Conservation (phyloP, 2,888 invertebrate genomes). For the Apotomis turbidana region DNA sequence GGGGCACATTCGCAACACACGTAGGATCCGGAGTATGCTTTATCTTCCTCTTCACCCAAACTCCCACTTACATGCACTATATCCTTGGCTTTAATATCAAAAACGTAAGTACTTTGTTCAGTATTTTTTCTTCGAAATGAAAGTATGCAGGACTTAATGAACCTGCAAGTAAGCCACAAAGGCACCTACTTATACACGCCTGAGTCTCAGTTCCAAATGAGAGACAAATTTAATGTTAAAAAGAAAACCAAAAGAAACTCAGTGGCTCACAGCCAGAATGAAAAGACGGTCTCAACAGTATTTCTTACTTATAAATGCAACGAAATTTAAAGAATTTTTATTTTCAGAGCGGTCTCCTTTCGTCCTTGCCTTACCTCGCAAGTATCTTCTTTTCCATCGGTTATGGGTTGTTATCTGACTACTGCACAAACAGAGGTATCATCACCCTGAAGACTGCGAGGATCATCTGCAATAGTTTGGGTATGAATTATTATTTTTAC, state of each 20-base stretch:
- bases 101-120: conserved; percentile 44
- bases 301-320: too few relatives aligned
- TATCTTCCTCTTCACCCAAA: conserved; percentile 84
- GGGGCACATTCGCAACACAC: conserved; percentile 83
- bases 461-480: conserved; percentile 76
- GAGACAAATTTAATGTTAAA: too few relatives aligned
- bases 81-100: conserved; percentile 72
- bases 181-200: too few relatives aligned
- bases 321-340: background rate
- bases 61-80: conserved; percentile 82
- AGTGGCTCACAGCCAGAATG: too few relatives aligned
- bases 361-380: conserved; percentile 85
- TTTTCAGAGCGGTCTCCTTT: conserved; percentile 82
- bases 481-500: conserved; percentile 51
- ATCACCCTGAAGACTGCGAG: conserved; percentile 60
- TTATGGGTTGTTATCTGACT: conserved; percentile 84
- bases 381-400: conserved; percentile 81
- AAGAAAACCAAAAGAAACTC: too few relatives aligned
- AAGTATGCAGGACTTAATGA: background rate
- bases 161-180: too few relatives aligned
- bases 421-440: conserved; percentile 60
- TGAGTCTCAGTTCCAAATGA: too few relatives aligned
- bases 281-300: too few relatives aligned
- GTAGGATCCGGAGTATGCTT: conserved; percentile 84
- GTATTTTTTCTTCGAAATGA: background rate